Base-by-base conservation (phyloP, 2,888 invertebrate species). In the Sepiola atlantica region DNA sequence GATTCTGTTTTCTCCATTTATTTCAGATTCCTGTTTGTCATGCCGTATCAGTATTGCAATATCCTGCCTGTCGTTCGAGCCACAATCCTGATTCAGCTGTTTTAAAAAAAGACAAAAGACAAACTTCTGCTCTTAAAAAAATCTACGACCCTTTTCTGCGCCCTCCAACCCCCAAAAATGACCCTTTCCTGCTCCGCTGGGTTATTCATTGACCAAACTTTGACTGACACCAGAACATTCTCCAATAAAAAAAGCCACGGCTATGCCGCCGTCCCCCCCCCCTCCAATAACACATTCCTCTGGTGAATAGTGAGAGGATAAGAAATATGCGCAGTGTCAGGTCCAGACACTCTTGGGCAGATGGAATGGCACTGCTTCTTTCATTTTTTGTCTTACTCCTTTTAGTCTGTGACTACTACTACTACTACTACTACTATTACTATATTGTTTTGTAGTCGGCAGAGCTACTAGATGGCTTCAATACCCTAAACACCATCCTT, bases 371-470 rank as follows among this genome's bases (percentile, higher is more conserved):
- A 35, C n/a, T 12, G 32, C 32, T 10, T 35, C 28, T 28, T 92
- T n/a, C n/a, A n/a, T n/a, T 92, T 8, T 28, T 16, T 92, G 24
- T 92, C 1, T 45, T 91, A 32, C n/a, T 92, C 32, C 18, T 92
- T 92, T 92, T 92, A 45, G 92, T 77, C 77, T 77, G 77, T 77
- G 77, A n/a, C 28, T 28, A 77, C 77, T 77, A 77, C 77, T 45
- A 45, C n/a, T n/a, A n/a, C n/a, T n/a, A n/a, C n/a, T n/a, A n/a
- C 28, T 28, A 77, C 77, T 77, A 77, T 28, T 45, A 45, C 45
- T 45, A 45, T 45, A 77, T 77, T 77, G 77, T n/a, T 28, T 77
- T 28, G 77, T n/a, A 77, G 77, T 77, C 28, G 77, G 28, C 77
- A 77, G 77, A n/a, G 45, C 4, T 77, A 77, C 77, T 77, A 77